Base-by-base conservation (phyloP, 2,113 vertebrate species). In the Rattus rattus region DNA sequence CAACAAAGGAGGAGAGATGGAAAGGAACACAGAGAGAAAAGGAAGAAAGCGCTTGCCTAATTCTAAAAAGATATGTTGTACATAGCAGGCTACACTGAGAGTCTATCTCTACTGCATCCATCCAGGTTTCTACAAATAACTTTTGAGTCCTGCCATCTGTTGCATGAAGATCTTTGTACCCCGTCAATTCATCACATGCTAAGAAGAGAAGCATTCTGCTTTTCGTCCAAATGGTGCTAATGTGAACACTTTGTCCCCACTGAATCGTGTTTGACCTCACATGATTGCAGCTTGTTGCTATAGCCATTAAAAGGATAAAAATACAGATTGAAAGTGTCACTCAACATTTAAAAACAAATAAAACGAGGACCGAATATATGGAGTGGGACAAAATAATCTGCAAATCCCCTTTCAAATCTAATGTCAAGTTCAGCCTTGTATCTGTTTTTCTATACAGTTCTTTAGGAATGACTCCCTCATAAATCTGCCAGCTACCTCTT, bases 381-480 rank as follows among this genome's bases (percentile, higher is more conserved):
- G 80, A 7, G 28, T 88, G 73, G 87, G 39, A 75, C 33, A 12
- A 90, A 83, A 19, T 19, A 43, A 61, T 54, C 59, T 70, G 30
- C n/a, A 87, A 88, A 36, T 89, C 8, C 33, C 85, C 24, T 73
- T 97, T 97, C 94, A 89, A 97, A 96, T 92, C 94, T 88, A 77
- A 22, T 30, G 5, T 94, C 93, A 92, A 39, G 14, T 61, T 73
- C 24, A n/a, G 33, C n/a, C 96, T 80, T 93, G 24, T 92, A 49
- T 97, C 3, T 94, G 26, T 70, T 87, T 84, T 88, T 88, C 61
- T 93, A 11, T 49, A 0, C 39, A 80, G 17, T 92, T 94, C 33
- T 43, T 92, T 76, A 79, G 56, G 52, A 97, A 90, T 92, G 96
- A 20, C 13, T 67, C 39, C 30, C 96, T 98, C 96, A 92, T 72